Conservation (phyloP, 2,797 vertebrate genomes). For the Labeo calbasu region DNA sequence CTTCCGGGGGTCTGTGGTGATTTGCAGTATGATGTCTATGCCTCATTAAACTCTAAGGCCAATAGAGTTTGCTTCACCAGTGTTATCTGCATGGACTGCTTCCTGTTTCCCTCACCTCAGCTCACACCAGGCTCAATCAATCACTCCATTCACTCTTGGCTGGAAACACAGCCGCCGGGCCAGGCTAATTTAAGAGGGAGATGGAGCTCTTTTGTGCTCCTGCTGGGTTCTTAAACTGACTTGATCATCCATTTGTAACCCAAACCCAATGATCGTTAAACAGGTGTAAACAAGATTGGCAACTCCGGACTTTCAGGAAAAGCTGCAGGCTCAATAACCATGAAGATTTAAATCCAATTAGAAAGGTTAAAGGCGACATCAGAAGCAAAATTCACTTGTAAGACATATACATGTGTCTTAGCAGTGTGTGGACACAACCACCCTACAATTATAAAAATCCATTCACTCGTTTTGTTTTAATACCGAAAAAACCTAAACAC, state of each 20-base stretch:
- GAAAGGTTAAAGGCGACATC: background rate
- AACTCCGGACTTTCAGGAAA: no score
- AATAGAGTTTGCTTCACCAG: constrained; percentile 17
- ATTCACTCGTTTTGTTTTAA: no score
- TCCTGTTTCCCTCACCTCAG: constrained; percentile 37
- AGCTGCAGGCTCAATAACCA: background rate
- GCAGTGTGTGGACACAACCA: no score
- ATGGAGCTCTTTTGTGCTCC: constrained; percentile 28
- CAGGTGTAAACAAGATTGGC: constrained; percentile 38
- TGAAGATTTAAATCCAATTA: background rate
- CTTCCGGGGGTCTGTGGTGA: constrained; percentile 14
- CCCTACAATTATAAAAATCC: no score
- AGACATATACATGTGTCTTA: no score
- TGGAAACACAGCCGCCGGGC: constrained; percentile 27
- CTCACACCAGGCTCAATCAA: constrained; percentile 51
- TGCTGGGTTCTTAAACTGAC: constrained; percentile 18
- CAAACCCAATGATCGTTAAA: constrained; percentile 30
- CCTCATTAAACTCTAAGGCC: constrained; percentile 50
- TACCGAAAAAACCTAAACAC: no score
- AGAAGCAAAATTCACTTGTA: no score
- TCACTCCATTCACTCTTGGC: constrained; percentile 47
- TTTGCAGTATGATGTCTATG: background rate
- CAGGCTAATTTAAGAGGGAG: constrained; percentile 43
- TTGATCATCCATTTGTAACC: constrained; percentile 48
- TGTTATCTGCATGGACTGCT: constrained; percentile 49